Evolutionary conservation across 2,113 vertebrate genomes (phyloP).

Genomic region (Saguinus imperator): DNA sequence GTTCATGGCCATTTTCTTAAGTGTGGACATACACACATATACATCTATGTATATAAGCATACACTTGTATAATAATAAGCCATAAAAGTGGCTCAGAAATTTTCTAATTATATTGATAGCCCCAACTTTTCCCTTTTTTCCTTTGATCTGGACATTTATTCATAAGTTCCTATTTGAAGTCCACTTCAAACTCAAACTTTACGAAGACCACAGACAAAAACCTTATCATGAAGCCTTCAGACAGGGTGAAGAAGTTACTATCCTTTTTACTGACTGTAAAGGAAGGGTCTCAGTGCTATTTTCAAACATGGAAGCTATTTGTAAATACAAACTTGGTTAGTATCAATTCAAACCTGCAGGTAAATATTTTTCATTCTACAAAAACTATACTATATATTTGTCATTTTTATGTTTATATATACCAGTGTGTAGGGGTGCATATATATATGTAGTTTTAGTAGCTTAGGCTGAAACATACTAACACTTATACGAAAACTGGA

Average conservation of each 20-base stretch:
- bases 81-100: not conserved
- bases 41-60: not conserved
- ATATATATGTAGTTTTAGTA: not conserved
- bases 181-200: slow-evolving; percentile 2
- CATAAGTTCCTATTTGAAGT: slow-evolving; percentile 36
- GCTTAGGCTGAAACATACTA: not conserved
- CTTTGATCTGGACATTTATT: slow-evolving; percentile 2
- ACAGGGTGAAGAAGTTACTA: not conserved
- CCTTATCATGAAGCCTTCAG: not conserved
- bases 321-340: not conserved
- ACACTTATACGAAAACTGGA: not conserved
- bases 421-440: not conserved
- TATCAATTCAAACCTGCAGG: not conserved
- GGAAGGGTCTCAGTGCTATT: not conserved
- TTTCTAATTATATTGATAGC: not conserved
- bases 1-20: not conserved
- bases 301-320: slow-evolving; percentile 9
- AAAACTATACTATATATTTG: not conserved
- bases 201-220: not conserved
- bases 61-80: not conserved
- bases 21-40: not conserved
- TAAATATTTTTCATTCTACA: not conserved
- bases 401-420: not conserved
- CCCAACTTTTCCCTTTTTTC: not conserved
- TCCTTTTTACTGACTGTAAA: not conserved